These are phyloP conservation scores for Montipora foliosa DNA, from an alignment of 64 coral and sea anemone species.

Conservation along the genomic window DNA sequence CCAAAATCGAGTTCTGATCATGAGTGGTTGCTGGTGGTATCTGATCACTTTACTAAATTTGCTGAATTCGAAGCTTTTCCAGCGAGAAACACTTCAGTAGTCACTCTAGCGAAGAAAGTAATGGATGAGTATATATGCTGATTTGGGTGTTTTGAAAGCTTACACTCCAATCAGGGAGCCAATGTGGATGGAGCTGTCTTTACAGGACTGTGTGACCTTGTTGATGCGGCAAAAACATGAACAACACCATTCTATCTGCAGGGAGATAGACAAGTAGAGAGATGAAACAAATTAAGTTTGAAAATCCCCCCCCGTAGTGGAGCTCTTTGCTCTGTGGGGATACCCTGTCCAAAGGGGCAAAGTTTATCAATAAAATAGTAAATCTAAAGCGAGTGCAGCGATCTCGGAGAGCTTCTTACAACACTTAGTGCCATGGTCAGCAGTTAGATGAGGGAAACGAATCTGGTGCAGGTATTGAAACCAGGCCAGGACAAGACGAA, in stretches of 20 bases:
- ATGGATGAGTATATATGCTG: slow-evolving; percentile 3
- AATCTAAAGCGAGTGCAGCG: slow-evolving; percentile 6
- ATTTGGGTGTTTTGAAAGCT: slow-evolving; percentile 4
- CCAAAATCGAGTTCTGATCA: slow-evolving; percentile 32
- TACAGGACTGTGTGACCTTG: not conserved
- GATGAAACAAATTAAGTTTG: too few relatives aligned
- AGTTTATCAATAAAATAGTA: not conserved
- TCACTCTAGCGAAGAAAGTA: slow-evolving; percentile 5
- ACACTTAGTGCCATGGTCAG: slow-evolving; percentile 25
- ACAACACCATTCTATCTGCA: not conserved
- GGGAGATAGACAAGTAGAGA: slow-evolving; percentile 20
- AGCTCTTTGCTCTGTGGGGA: too few relatives aligned
- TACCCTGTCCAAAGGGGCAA: too few relatives aligned
- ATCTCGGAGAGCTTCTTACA: slow-evolving; percentile 29
- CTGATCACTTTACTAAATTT: slow-evolving; percentile 58
- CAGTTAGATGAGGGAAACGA: slow-evolving; percentile 3
- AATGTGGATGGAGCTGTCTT: slow-evolving; percentile 9
- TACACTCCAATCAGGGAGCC: not conserved
- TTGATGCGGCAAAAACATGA: slow-evolving; percentile 26
- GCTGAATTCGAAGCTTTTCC: not conserved
- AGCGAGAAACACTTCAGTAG: slow-evolving; percentile 9
- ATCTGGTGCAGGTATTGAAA: slow-evolving; percentile 22
- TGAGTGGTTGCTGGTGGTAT: slow-evolving; percentile 34
- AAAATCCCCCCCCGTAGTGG: too few relatives aligned
- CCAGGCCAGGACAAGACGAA: not conserved